Base-by-base conservation (phyloP, 2,888 invertebrate species). In the Fabriciana adippe region DNA sequence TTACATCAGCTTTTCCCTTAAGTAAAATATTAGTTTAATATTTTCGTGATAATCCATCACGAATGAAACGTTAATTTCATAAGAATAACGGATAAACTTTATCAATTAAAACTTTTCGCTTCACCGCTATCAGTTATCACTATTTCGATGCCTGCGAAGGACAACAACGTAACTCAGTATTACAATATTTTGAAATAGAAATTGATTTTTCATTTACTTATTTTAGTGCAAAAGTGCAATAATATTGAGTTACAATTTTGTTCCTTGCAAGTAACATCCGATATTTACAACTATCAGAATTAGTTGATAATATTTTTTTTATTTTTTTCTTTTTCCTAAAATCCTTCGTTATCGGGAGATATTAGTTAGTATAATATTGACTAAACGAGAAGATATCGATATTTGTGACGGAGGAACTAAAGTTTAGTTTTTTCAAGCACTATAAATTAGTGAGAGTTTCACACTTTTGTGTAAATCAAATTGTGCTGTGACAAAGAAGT, bases 401-500 rank as follows among this genome's bases (percentile, higher is more conserved):
- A 45, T 60, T 55, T 66, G 67, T 67, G 60, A 56, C 64, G 67
- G 45, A 41, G 50, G 66, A 64, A 62, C 61, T 21, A 64, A 53
- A 48, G 66, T 63, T 67, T 48, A 63, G 45, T 67, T 63, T 67
- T 63, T 56, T 59, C 67, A 63, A 64, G 66, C 70, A 67, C 67
- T 67, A 70, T 47, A 55, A 67, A 63, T 72, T 79, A 80, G 79
- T 85, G 78, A 79, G 77, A 81, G 67, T 75, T 62, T 72, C 62
- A 70, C 69, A 68, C 64, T 73, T 68, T 64, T 73, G 74, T 75
- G 79, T 78, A 76, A 79, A 84, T 88, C 81, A 88, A 91, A 85
- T 82, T 81, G 92, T 86, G 92, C 92, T 92, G 92, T 92, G 92
- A 91, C 91, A 88, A 84, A 79, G 79, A 86, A 92, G 91, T 92